These are phyloP conservation scores for Eumaeus atala DNA, from an alignment of 1,140 invertebrate genomes.

Conservation along the genomic window DNA sequence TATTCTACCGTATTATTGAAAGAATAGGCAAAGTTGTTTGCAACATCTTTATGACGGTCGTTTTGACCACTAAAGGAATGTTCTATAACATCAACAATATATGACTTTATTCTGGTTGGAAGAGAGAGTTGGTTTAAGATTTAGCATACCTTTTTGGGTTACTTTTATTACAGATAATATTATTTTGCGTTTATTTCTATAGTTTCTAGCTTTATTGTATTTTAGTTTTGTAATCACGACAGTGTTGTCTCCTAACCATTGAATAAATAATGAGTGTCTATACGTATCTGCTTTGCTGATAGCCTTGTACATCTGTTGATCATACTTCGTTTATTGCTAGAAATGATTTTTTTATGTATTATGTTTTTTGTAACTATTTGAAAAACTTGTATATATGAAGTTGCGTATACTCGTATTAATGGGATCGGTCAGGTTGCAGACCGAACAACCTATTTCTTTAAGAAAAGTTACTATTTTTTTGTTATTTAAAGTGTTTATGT, in stretches of 20 bases:
- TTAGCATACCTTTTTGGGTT: slow-evolving; percentile 17
- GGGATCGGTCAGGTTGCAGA: not conserved
- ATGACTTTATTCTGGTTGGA: slow-evolving; percentile 13
- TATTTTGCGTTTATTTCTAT: not conserved
- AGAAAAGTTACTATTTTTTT: slow-evolving; percentile 3
- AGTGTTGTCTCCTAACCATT: slow-evolving; percentile 19
- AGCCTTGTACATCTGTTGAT: slow-evolving; percentile 17
- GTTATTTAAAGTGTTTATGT: slow-evolving; percentile 8
- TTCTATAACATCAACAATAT: slow-evolving; percentile 12
- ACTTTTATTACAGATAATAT: slow-evolving; percentile 12
- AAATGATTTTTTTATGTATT: slow-evolving; percentile 17
- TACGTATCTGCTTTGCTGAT: slow-evolving; percentile 13
- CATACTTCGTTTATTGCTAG: not conserved
- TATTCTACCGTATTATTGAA: slow-evolving; percentile 9
- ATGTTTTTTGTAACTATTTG: slow-evolving; percentile 17
- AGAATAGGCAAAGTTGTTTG: slow-evolving; percentile 14
- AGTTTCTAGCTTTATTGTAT: slow-evolving; percentile 20
- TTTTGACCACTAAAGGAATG: not conserved
- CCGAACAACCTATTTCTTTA: not conserved
- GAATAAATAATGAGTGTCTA: slow-evolving; percentile 13
- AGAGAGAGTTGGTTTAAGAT: slow-evolving; percentile 17
- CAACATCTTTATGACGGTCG: slow-evolving; percentile 8
- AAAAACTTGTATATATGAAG: slow-evolving; percentile 11
- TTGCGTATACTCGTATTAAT: slow-evolving; percentile 8
- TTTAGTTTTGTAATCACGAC: slow-evolving; percentile 12